These are phyloP conservation scores for Microtus oregoni DNA, from an alignment of 2,113 vertebrate genomes.

Conservation along the genomic window DNA sequence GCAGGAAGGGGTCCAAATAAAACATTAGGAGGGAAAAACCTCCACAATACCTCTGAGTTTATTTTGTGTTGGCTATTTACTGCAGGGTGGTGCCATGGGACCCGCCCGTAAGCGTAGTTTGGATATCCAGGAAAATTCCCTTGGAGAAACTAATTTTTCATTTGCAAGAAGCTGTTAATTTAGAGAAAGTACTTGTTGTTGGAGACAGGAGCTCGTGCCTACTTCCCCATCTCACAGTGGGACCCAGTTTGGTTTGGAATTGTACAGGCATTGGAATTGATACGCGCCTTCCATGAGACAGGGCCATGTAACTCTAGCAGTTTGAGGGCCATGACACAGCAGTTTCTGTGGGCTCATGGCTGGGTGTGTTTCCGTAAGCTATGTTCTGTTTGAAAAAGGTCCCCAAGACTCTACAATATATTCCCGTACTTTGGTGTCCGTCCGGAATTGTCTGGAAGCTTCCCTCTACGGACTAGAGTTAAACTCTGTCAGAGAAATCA, in stretches of 20 bases:
- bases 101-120: not conserved
- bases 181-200: not conserved
- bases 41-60: not conserved
- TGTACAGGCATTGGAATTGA: too few species aligned
- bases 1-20: not conserved
- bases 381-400: not conserved
- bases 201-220: not conserved
- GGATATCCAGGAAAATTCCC: not conserved
- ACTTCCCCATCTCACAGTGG: not conserved
- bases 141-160: not conserved
- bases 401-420: not conserved
- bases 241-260: not conserved
- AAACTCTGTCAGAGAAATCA: fast-evolving
- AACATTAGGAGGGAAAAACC: not conserved
- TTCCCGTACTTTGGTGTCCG: too few species aligned
- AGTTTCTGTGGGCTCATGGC: not conserved
- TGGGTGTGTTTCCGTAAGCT: not conserved
- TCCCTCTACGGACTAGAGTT: fast-evolving
- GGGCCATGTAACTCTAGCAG: too few species aligned
- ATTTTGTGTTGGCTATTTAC: not conserved
- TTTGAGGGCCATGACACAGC: too few species aligned
- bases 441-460: not conserved
- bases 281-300: not conserved
- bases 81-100: not conserved
- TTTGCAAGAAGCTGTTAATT: not conserved